Conservation (phyloP, 2,113 vertebrate genomes). For the Oryzias melastigma region DNA sequence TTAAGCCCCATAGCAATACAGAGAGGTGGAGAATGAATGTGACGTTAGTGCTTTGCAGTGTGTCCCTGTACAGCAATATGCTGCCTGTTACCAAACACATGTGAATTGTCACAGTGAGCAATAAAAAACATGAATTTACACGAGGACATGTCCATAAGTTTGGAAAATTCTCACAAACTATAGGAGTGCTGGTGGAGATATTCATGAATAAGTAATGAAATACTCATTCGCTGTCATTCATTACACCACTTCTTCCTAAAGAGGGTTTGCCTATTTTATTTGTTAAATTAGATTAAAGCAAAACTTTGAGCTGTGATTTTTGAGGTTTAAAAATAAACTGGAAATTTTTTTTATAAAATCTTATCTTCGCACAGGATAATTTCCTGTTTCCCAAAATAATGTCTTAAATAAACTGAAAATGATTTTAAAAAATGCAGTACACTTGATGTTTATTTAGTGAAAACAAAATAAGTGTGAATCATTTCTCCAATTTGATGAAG, state of each 20-base stretch:
- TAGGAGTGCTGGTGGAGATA: slow-evolving; percentile 8
- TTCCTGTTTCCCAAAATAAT: too few relatives aligned
- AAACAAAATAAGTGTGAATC: too few relatives aligned
- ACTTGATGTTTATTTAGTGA: too few relatives aligned
- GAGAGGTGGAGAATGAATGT: slow-evolving; percentile 48
- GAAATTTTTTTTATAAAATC: too few relatives aligned
- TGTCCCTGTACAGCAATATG: slow-evolving; percentile 50
- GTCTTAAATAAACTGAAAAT: too few relatives aligned
- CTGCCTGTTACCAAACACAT: slow-evolving; percentile 25
- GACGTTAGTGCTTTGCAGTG: slow-evolving; percentile 59
- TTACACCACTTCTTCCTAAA: slow-evolving; percentile 8
- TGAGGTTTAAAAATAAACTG: too few relatives aligned
- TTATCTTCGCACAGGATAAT: too few relatives aligned
- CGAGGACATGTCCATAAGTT: slow-evolving; percentile 41
- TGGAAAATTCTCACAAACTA: slow-evolving; percentile 31
- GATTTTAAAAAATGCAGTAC: too few relatives aligned
- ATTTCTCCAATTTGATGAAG: too few relatives aligned
- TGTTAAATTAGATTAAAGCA: too few relatives aligned
- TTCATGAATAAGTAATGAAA: slow-evolving; percentile 42
- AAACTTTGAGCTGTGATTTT: too few relatives aligned
- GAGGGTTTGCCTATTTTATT: too few relatives aligned
- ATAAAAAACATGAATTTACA: slow-evolving; percentile 32
- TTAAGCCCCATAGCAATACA: slow-evolving; percentile 58
- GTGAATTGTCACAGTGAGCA: slow-evolving; percentile 28
- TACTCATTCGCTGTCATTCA: slow-evolving; percentile 51